phyloP scores from a whole-genome alignment of 2,113 vertebrate genomes.

The Hydrochoerus hydrochaeris region DNA sequence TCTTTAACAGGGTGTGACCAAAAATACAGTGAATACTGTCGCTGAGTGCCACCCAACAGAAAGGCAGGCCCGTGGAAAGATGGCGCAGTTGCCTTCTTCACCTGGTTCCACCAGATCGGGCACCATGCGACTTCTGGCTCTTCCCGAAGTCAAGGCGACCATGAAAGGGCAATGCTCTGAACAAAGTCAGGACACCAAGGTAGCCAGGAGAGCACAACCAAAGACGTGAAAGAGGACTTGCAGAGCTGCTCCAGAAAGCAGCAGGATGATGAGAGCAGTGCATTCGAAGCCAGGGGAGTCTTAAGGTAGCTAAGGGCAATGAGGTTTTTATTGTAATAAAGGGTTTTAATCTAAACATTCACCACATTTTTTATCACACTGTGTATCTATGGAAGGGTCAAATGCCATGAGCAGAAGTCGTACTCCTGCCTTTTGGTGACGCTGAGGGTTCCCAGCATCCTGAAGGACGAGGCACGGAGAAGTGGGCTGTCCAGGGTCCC shows the following conservation, averaged over 20 bases:
- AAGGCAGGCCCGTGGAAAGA: background rate
- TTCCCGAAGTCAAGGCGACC: background rate
- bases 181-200: background rate
- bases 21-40: background rate
- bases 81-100: background rate
- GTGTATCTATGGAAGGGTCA: background rate
- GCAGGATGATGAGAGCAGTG: background rate
- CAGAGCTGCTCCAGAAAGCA: background rate
- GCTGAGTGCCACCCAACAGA: background rate
- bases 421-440: background rate
- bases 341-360: background rate
- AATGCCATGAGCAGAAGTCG: background rate
- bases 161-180: background rate
- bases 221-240: background rate
- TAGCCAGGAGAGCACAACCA: background rate
- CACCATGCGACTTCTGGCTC: background rate
- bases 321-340: background rate
- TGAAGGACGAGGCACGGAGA: background rate
- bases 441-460: background rate
- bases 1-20: background rate
- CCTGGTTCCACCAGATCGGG: background rate
- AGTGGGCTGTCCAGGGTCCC: background rate
- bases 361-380: background rate
- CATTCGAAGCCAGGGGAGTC: background rate
- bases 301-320: background rate